Conservation (phyloP, 2,797 vertebrate species). For the Myotis pilosus region DNA sequence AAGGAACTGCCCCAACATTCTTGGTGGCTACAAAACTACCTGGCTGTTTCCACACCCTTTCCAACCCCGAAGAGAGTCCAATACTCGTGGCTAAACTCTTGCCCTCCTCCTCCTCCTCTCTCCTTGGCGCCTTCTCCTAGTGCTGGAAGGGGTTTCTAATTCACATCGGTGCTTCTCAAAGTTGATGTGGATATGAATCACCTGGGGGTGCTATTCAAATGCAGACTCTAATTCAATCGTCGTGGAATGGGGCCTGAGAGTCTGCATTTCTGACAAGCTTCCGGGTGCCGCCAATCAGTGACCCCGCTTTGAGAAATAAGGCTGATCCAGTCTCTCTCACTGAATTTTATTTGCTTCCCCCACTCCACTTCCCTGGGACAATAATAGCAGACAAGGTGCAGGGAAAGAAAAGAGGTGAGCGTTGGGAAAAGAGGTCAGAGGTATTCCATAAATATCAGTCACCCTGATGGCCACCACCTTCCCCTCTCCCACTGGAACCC, state of each 20-base stretch:
- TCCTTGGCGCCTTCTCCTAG: background rate
- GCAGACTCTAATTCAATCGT: background rate
- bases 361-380: background rate
- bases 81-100: background rate
- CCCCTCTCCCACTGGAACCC: background rate
- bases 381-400: background rate
- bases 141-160: background rate
- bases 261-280: background rate
- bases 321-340: background rate
- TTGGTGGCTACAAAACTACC: background rate
- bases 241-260: background rate
- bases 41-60: background rate
- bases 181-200: background rate
- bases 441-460: background rate
- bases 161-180: background rate
- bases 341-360: background rate
- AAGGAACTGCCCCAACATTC: background rate
- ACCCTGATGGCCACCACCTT: fast-evolving
- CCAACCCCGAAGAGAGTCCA: background rate
- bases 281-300: background rate
- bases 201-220: background rate
- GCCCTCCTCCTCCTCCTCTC: background rate
- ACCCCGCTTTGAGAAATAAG: background rate
- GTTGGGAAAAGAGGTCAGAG: background rate
- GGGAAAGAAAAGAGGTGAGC: background rate